Evolutionary conservation across 2,113 vertebrate species (phyloP).

Genomic region (Spea multiplicata): DNA sequence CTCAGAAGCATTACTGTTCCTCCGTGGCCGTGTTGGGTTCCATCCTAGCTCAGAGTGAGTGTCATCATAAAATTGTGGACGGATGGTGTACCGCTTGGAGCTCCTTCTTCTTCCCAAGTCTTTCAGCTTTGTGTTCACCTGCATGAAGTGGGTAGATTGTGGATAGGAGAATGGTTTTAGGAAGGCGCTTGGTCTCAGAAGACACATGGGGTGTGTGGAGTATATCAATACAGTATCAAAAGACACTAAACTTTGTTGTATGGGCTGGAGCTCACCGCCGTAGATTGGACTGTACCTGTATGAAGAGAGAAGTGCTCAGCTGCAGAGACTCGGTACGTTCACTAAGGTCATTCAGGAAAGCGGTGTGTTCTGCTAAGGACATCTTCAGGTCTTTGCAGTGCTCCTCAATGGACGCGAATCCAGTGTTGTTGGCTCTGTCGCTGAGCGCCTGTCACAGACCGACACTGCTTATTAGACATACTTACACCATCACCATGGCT

Average conservation of each 20-base stretch:
- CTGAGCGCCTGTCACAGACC: constrained; percentile 2
- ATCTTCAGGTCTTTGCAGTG: constrained; percentile 59
- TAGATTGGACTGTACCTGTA: constrained; percentile 62
- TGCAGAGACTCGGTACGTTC: constrained; percentile 70
- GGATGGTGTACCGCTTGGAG: constrained; percentile 45
- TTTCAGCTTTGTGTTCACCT: constrained; percentile 73
- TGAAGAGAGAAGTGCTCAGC: constrained; percentile 68
- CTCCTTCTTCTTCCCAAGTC: constrained; percentile 60
- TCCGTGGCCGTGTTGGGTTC: constrained; percentile 62
- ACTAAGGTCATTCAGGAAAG: constrained; percentile 64
- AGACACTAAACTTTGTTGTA: too few species aligned
- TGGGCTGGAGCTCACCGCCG: too few species aligned
- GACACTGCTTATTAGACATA: background rate
- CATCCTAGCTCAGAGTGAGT: constrained; percentile 68
- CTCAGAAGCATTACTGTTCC: constrained; percentile 74
- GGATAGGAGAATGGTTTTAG: too few species aligned
- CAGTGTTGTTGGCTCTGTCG: constrained; percentile 13
- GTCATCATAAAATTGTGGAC: constrained; percentile 56
- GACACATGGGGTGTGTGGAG: too few species aligned
- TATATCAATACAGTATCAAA: too few species aligned
- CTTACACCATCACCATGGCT: too few species aligned
- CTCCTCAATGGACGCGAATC: constrained; percentile 49
- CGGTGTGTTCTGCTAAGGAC: constrained; percentile 65
- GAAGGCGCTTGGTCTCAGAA: too few species aligned
- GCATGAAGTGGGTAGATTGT: constrained; percentile 8